These are phyloP conservation scores for Dromius quadrimaculatus DNA, from an alignment of 2,888 invertebrate species.

Conservation along the genomic window DNA sequence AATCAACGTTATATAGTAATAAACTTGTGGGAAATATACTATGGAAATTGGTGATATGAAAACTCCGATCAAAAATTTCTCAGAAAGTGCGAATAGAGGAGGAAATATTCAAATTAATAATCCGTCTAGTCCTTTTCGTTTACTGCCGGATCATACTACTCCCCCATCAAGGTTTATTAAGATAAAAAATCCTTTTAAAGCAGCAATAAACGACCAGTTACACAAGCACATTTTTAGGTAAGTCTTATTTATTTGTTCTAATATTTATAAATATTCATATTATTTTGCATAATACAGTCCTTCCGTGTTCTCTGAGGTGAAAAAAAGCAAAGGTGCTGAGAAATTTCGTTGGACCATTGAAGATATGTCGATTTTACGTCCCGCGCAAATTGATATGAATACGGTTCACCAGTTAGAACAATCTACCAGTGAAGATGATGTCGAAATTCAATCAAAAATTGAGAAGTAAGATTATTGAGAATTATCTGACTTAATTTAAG, in stretches of 20 bases:
- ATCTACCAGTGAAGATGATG: constrained; percentile 70
- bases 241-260: background rate
- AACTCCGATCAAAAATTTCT: constrained; percentile 14
- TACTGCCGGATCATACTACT: constrained; percentile 67
- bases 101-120: no score
- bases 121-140: constrained; percentile 62
- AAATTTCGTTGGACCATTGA: constrained; percentile 79
- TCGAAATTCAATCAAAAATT: constrained; percentile 76
- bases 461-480: constrained; percentile 65
- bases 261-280: background rate
- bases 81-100: background rate
- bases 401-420: constrained; percentile 74
- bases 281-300: constrained; percentile 65
- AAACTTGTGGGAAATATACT: background rate
- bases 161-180: constrained; percentile 72
- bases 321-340: constrained; percentile 65
- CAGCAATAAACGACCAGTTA: constrained; percentile 73
- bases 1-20: no score
- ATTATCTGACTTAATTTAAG: no score
- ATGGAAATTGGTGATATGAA: constrained; percentile 21
- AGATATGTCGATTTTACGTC: constrained; percentile 75
- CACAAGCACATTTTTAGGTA: constrained; percentile 80
- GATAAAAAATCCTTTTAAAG: constrained; percentile 78
- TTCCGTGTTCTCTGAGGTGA: constrained; percentile 63
- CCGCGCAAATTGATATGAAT: constrained; percentile 76